Percentiles rank a stretch among this genome's conserved stretches.
Evolutionary conservation across 2,797 vertebrate species (phyloP).

Genomic region (Merluccius polli): DNA sequence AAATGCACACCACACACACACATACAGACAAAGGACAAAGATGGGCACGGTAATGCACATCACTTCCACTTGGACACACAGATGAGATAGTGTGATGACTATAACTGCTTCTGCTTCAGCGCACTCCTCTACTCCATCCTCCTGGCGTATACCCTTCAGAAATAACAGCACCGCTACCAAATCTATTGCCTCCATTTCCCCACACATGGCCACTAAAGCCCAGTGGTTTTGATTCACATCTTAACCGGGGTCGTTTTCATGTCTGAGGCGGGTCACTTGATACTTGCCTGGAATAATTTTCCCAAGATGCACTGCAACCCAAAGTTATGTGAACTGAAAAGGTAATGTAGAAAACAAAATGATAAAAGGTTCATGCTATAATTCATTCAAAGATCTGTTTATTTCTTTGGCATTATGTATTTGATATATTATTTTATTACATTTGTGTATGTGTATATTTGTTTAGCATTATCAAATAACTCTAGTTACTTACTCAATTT

Average conservation of each 20-base stretch:
- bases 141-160: conserved; percentile 27
- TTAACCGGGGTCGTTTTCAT: conserved; percentile 15
- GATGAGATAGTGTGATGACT: conserved; percentile 67
- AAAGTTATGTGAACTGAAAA: not conserved
- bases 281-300: not conserved
- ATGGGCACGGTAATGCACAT: conserved; percentile 59
- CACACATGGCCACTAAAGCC: conserved; percentile 42
- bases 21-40: conserved; percentile 15
- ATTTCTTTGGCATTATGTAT: not conserved
- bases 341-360: not conserved
- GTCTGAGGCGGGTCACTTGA: not conserved
- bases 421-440: not conserved
- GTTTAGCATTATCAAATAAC: not conserved
- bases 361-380: not conserved
- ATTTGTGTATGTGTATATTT: not conserved
- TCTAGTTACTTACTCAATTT: not conserved
- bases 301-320: not conserved
- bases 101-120: not conserved
- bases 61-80: not conserved
- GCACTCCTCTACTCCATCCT: not conserved
- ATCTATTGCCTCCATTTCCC: conserved; percentile 51
- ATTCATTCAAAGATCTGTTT: not conserved
- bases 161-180: conserved; percentile 50
- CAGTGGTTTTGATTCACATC: conserved; percentile 45
- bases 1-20: not conserved